A percentile compares a stretch with the other conserved stretches of the same genome.
These are phyloP conservation scores for Alosa alosa DNA, from an alignment of 2,113 vertebrate genomes.

Conservation along the genomic window DNA sequence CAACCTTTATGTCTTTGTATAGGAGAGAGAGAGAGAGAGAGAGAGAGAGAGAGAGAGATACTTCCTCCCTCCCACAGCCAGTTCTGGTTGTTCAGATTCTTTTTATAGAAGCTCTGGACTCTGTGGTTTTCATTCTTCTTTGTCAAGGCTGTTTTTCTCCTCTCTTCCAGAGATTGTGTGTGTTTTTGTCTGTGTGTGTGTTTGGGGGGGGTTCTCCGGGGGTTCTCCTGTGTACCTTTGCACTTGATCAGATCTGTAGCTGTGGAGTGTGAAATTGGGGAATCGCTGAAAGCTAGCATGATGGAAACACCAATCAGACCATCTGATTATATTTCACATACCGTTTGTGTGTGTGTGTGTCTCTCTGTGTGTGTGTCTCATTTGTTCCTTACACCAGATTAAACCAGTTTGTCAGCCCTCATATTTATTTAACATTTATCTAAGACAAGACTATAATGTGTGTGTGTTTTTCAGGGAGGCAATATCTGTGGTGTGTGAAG, in stretches of 20 bases:
- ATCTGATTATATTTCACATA: background rate
- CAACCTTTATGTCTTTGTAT: background rate
- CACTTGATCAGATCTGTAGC: background rate
- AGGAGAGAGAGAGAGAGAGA: no score
- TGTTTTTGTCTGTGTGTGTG: constrained; percentile 28
- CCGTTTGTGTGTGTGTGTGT: background rate
- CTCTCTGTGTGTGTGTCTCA: constrained; percentile 9
- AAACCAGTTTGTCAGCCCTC: background rate
- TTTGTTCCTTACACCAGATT: background rate
- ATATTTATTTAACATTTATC: background rate
- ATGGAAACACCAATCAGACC: background rate
- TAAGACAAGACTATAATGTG: constrained; percentile 15
- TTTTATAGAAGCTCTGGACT: background rate
- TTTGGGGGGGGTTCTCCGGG: constrained; percentile 15
- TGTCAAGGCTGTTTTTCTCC: background rate
- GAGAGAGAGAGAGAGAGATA: no score
- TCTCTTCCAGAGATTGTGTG: background rate
- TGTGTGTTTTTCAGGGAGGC: constrained; percentile 80
- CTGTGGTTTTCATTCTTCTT: background rate
- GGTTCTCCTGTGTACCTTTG: background rate
- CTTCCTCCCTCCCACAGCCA: background rate
- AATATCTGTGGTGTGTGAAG: constrained; percentile 94
- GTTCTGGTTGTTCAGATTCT: background rate
- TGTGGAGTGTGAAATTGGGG: constrained; percentile 5
- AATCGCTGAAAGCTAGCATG: background rate